Evolutionary conservation across 2,113 vertebrate species (phyloP), one percentile per base, ranked within the genome.

Genomic region (Stigmatopora nigra): DNA sequence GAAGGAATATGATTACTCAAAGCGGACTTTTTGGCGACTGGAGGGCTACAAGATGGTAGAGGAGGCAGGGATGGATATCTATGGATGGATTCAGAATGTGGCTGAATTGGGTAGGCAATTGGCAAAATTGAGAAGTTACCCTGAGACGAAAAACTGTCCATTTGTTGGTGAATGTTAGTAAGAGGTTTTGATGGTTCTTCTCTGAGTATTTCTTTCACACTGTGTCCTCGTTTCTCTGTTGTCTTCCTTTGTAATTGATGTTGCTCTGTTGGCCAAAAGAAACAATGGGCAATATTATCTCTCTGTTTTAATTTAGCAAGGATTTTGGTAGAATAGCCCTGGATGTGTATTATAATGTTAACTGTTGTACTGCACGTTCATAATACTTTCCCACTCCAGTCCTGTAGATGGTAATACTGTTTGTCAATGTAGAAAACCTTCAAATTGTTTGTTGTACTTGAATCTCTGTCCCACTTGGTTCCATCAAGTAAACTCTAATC

Each of bases 141-240:
- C 61, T 62, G 80, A 63, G 82, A 69, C 56, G 72, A 62, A 45
- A 63, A 20, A 48, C 41, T 36, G 7, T 73, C 65, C 59, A 53
- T 46, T 44, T 9, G 52, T 65, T 45, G 75, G 63, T 55, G 45
- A 51, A 48, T 45, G 58, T 47, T 36, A 17, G 63, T 16, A 49
- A 31, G 49, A 14, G 77, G 41, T 59, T 76, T 80, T 57, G 77
- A 66, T 2, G 79, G 78, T 13, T 86, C 82, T 0, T 82, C 74
- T 58, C 70, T 25, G 48, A 90, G 86, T 59, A 90, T 90, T 70
- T 90, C 88, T 11, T 73, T 85, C 35, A 89, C 77, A 0, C 73
- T 89, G 81, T 90, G 83, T 56, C 87, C 89, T 62, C 79, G 65
- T 70, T 88, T 89, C 6, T 5, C 70, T 31, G 72, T 46, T 13